Evolutionary conservation across 2,113 vertebrate species (phyloP), one percentile per base, ranked within the genome.

Genomic region (Cyanistes caeruleus): DNA sequence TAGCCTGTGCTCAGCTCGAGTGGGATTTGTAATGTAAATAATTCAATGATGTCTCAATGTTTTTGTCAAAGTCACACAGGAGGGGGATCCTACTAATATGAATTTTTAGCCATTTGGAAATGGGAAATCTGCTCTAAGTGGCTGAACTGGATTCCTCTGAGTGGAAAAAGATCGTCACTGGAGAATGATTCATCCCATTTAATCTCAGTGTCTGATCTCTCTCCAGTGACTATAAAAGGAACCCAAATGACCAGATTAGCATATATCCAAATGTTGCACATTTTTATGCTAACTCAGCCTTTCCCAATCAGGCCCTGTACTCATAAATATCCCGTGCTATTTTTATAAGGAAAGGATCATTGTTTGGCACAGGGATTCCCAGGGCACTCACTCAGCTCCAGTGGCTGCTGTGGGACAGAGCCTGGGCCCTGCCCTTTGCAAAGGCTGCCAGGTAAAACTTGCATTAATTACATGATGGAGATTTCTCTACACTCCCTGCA

Each of bases 201-300:
- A 51, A 95, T 93, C 94, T 67, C 15, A 43, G 15, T n/a, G 64
- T 59, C 93, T 93, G 89, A 89, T 95, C 89, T 84, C 89, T 55
- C 83, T 84, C 86, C 80, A 51, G 15, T 95, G 94, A 74, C 96
- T 93, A 95, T 96, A 97, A 97, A 96, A 96, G 93, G 96, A 95
- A 78, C 56, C 93, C 64, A 84, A 79, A 93, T 94, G 90, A 91
- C 82, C 90, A 85, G 95, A 95, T 95, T 81, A 96, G 39, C 83
- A 67, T 64, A 82, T 65, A 77, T 56, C 92, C 88, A 84, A 67
- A 87, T 95, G 74, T 93, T 89, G 79, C 92, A 84, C 60, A 6
- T 92, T 70, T 84, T 48, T 89, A 15, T 75, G 39, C 89, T 90
- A 83, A 90, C 89, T 95, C 92, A 89, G 73, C 86, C 79, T 92